Evolutionary conservation across 2,888 invertebrate genomes (phyloP).

Genomic region (Pandemis heparana): DNA sequence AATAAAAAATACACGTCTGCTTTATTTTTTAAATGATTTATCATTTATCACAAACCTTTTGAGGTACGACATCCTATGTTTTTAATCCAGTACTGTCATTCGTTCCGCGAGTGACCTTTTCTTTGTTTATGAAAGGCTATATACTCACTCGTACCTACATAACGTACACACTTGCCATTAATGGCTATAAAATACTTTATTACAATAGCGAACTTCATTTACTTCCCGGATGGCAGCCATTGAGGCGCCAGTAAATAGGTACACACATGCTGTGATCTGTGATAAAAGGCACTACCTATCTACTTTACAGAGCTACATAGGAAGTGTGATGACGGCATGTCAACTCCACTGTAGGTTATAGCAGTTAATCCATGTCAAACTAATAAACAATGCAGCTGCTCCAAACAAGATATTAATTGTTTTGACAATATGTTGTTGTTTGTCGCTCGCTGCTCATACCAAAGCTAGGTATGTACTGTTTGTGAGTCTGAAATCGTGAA

Average conservation of each 20-base stretch:
- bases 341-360: conserved; percentile 10
- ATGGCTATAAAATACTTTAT: background rate
- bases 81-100: too few relatives aligned
- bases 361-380: conserved; percentile 25
- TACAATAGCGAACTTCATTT: conserved; percentile 19
- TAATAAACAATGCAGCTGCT: conserved; percentile 28
- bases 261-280: background rate
- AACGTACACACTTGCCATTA: background rate
- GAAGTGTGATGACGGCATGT: conserved; percentile 24
- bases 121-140: conserved; percentile 1
- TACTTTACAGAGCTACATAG: conserved; percentile 10
- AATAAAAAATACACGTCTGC: background rate
- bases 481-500: conserved; percentile 2
- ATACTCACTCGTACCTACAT: background rate
- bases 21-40: background rate
- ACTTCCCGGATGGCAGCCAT: conserved; percentile 23
- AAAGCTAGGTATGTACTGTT: conserved; percentile 2
- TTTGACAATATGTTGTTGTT: conserved; percentile 36
- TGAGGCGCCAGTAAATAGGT: background rate
- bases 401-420: conserved; percentile 30
- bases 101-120: background rate
- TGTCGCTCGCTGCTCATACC: background rate
- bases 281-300: background rate
- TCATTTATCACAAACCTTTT: background rate
- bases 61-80: too few relatives aligned